Percentiles rank a stretch among this genome's conserved stretches.
Evolutionary conservation across 2,888 invertebrate genomes (phyloP).

Genomic region (Saturnia pavonia): DNA sequence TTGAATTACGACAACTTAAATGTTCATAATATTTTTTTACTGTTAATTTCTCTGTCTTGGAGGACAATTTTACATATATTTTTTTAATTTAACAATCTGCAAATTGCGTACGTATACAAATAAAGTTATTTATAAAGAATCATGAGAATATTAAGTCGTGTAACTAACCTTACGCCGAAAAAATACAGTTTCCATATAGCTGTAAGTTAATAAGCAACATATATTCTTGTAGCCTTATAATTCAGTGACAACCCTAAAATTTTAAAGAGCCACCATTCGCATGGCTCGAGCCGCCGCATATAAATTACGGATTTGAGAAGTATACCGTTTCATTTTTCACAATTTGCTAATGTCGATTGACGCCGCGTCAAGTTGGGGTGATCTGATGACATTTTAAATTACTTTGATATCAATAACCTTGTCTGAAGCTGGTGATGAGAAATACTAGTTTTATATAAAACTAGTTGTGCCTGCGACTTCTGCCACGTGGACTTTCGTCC

Average conservation of each 20-base stretch:
- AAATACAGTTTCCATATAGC: too few species aligned
- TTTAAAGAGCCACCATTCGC: slow-evolving; percentile 30
- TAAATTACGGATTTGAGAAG: slow-evolving; percentile 80
- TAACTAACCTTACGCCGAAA: too few species aligned
- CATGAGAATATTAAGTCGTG: too few species aligned
- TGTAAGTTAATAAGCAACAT: background rate
- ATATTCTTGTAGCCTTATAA: background rate
- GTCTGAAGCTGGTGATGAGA: background rate
- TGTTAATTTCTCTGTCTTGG: too few species aligned
- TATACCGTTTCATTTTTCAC: slow-evolving; percentile 77
- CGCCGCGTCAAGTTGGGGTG: slow-evolving; percentile 25
- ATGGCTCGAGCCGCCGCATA: slow-evolving; percentile 73
- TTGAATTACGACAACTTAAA: background rate
- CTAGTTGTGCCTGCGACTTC: background rate
- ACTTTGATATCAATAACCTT: slow-evolving; percentile 8
- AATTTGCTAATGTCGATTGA: slow-evolving; percentile 54
- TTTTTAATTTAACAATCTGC: too few species aligned
- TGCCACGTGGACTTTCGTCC: too few species aligned
- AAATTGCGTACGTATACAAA: too few species aligned
- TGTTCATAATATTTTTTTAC: too few species aligned
- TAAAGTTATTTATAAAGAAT: too few species aligned
- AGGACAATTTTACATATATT: too few species aligned
- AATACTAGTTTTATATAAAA: background rate
- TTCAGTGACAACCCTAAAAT: slow-evolving; percentile 49
- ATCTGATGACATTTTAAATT: slow-evolving; percentile 20